These are phyloP conservation scores for Eilema caniola DNA, from an alignment of 2,888 invertebrate species.

Conservation along the genomic window DNA sequence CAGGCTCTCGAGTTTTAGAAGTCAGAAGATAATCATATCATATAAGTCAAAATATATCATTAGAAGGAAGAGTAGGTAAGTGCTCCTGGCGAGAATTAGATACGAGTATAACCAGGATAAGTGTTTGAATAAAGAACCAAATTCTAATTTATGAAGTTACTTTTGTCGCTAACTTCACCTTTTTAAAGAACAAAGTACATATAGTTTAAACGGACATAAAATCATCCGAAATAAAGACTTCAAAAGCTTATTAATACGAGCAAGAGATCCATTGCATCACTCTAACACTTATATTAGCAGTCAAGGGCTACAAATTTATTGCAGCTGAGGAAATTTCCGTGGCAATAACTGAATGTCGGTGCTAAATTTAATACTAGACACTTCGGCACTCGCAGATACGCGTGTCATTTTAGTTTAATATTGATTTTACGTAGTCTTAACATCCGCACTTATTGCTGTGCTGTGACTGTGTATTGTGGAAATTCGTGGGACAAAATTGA, in stretches of 20 bases:
- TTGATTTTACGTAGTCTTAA: conserved; percentile 39
- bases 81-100: too few relatives aligned
- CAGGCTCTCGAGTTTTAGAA: background rate
- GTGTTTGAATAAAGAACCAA: too few relatives aligned
- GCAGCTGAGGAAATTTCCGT: conserved; percentile 1
- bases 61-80: too few relatives aligned
- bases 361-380: conserved; percentile 10
- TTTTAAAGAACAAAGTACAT: too few relatives aligned
- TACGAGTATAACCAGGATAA: too few relatives aligned
- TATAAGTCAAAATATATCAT: too few relatives aligned
- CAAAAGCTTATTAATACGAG: background rate
- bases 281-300: background rate
- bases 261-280: background rate
- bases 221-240: too few relatives aligned
- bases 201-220: too few relatives aligned
- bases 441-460: conserved; percentile 27
- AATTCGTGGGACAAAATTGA: background rate
- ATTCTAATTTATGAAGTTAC: too few relatives aligned
- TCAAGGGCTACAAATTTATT: conserved; percentile 3
- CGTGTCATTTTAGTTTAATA: conserved; percentile 22
- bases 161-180: too few relatives aligned
- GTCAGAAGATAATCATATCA: too few relatives aligned
- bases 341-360: background rate
- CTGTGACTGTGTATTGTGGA: conserved; percentile 17
- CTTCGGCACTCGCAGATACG: conserved; percentile 12